A percentile compares a stretch with the other conserved stretches of the same genome.
phyloP scores from a whole-genome alignment of 2,113 vertebrate genomes.

The Girardinichthys multiradiatus region DNA sequence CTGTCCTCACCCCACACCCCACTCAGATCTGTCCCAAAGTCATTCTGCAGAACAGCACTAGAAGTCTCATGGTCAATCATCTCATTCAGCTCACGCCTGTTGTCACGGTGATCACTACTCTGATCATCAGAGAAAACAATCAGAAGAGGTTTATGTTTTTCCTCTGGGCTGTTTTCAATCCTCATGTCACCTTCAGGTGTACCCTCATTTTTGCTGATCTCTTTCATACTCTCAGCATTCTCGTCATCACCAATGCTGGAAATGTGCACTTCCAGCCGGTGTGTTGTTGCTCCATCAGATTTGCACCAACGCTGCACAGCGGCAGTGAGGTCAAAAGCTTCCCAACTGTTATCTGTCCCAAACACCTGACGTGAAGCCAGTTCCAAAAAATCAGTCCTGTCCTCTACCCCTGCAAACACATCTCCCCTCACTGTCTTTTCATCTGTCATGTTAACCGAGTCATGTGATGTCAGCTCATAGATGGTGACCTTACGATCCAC shows the following conservation, averaged over 20 bases:
- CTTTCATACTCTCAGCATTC: conserved; percentile 42
- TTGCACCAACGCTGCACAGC: conserved; percentile 87
- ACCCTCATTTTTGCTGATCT: conserved; percentile 64
- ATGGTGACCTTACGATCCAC: conserved; percentile 92
- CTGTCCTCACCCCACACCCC: conserved; percentile 65
- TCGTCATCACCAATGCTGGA: conserved; percentile 77
- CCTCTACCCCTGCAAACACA: conserved; percentile 14
- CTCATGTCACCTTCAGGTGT: conserved; percentile 82
- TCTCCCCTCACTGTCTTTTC: conserved; percentile 41
- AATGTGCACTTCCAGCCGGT: conserved; percentile 91
- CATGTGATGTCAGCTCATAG: conserved; percentile 79
- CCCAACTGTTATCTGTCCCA: conserved; percentile 89
- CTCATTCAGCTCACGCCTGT: conserved; percentile 88
- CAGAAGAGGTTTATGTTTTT: conserved; percentile 90
- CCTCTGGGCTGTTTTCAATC: conserved; percentile 87
- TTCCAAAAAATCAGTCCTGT: conserved; percentile 72
- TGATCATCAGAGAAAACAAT: conserved; percentile 97
- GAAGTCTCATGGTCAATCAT: conserved; percentile 93
- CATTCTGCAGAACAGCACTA: conserved; percentile 72
- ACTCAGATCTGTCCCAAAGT: conserved; percentile 63
- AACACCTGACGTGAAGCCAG: conserved; percentile 90
- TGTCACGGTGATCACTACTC: conserved; percentile 86
- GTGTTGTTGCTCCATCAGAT: conserved; percentile 82
- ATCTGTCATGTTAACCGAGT: conserved; percentile 43
- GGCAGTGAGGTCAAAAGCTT: conserved; percentile 91